Percentiles rank a stretch among this genome's conserved stretches.
These are phyloP conservation scores for Rhimphoctona megacephalus DNA, from an alignment of 2,888 invertebrate species.

Conservation along the genomic window DNA sequence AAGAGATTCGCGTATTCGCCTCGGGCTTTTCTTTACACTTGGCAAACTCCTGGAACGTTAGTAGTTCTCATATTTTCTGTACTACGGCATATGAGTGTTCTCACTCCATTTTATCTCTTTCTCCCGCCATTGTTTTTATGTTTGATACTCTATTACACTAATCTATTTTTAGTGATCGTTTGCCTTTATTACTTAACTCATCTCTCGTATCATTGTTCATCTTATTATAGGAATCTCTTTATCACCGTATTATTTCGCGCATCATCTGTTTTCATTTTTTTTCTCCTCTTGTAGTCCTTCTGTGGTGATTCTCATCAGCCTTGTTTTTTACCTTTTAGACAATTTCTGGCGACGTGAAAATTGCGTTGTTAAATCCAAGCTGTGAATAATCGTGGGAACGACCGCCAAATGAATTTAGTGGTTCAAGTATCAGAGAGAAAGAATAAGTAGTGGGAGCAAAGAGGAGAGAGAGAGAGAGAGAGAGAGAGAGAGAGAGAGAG, in stretches of 20 bases:
- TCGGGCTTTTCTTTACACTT: conserved; percentile 42
- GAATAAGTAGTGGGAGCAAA: background rate
- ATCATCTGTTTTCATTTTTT: background rate
- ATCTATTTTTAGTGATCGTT: conserved; percentile 35
- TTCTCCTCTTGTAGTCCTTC: background rate
- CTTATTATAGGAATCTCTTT: conserved; percentile 33
- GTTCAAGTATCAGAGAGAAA: conserved; percentile 46
- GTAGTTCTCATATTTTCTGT: conserved; percentile 41
- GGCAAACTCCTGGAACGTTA: conserved; percentile 22
- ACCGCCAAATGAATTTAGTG: conserved; percentile 60
- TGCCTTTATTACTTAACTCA: conserved; percentile 23
- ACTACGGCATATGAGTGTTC: conserved; percentile 16
- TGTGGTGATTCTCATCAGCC: background rate
- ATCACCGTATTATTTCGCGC: background rate
- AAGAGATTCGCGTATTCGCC: conserved; percentile 41
- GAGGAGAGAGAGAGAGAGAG: too few relatives aligned
- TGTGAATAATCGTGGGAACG: conserved; percentile 70
- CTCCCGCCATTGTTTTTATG: background rate
- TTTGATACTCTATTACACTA: conserved; percentile 19
- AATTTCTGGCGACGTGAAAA: conserved; percentile 33
- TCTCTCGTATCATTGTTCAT: conserved; percentile 39
- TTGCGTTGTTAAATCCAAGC: conserved; percentile 59
- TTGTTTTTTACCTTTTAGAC: background rate
- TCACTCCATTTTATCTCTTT: conserved; percentile 42
- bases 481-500: too few relatives aligned